phyloP scores from a whole-genome alignment of 1,140 invertebrate species.

The Periplaneta americana region DNA sequence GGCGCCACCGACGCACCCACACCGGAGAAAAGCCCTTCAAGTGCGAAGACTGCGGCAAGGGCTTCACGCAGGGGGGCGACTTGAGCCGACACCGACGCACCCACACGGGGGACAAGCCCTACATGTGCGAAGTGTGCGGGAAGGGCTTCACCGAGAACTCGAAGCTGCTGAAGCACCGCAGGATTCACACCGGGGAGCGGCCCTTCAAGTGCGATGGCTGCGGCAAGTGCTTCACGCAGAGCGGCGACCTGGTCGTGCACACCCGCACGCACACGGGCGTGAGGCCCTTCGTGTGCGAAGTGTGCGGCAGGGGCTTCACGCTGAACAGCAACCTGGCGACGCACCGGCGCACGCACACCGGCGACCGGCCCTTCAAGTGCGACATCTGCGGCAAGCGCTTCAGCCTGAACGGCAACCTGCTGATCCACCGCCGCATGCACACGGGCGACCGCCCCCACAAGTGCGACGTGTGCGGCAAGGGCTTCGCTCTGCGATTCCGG shows the following conservation, averaged over 20 bases:
- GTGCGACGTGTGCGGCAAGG: constrained; percentile 24
- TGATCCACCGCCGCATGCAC: constrained; percentile 22
- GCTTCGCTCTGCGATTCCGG: constrained; percentile 33
- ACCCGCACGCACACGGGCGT: constrained; percentile 47
- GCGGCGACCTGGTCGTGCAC: too few relatives aligned
- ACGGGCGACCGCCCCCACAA: constrained; percentile 13
- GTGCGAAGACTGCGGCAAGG: constrained; percentile 62
- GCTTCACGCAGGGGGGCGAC: constrained; percentile 38
- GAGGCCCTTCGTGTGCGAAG: constrained; percentile 50
- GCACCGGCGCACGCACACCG: constrained; percentile 29
- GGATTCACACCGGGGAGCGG: too few relatives aligned
- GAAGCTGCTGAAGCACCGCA: too few relatives aligned
- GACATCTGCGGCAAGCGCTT: constrained; percentile 45
- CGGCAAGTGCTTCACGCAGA: too few relatives aligned
- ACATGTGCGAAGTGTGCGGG: constrained; percentile 44
- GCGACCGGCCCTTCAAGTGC: constrained; percentile 50
- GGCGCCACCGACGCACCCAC: too few relatives aligned
- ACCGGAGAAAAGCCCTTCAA: constrained; percentile 74
- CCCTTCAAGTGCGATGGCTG: too few relatives aligned
- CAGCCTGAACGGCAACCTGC: constrained; percentile 29
- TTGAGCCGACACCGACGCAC: constrained; percentile 36
- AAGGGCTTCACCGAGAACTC: constrained; percentile 43
- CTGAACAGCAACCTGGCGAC: constrained; percentile 37
- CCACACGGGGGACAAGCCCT: constrained; percentile 40
- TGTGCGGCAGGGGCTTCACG: constrained; percentile 52